phyloP scores from a whole-genome alignment of 2,797 vertebrate species.

The Thamnophis elegans region DNA sequence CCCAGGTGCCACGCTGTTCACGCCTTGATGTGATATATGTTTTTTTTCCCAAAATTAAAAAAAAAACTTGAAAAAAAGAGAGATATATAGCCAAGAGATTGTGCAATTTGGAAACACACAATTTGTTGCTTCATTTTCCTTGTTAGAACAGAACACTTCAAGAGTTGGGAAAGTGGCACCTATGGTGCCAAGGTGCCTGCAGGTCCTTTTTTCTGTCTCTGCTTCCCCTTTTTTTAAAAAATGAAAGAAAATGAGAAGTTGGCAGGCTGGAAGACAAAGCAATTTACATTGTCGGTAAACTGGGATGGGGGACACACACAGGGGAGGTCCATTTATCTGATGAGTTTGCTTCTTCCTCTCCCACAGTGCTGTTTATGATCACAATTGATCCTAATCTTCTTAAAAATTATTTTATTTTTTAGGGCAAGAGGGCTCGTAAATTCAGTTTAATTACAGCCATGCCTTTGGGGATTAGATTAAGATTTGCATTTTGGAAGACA shows the following conservation, averaged over 20 bases:
- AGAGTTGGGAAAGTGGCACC: neutral
- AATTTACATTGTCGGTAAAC: neutral
- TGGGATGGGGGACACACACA: neutral
- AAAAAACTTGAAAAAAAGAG: too few species aligned
- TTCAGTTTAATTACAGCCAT: neutral
- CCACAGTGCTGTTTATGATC: neutral
- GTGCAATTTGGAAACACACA: neutral
- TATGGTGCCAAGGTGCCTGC: neutral
- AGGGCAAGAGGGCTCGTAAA: neutral
- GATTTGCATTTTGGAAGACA: neutral
- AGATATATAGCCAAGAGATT: fast-evolving
- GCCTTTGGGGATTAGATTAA: neutral
- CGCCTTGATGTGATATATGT: too few species aligned
- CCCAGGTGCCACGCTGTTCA: too few species aligned
- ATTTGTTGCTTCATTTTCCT: neutral
- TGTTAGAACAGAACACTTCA: neutral
- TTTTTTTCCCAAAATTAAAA: too few species aligned
- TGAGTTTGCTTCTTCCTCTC: neutral
- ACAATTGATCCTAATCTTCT: neutral
- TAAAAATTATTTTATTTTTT: too few species aligned
- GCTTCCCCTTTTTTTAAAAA: neutral
- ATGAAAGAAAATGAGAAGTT: neutral
- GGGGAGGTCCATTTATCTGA: neutral
- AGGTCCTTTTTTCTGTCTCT: neutral
- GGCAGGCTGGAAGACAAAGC: neutral